A percentile compares a stretch with the other conserved stretches of the same genome.
Evolutionary conservation across 2,888 invertebrate species (phyloP).

Genomic region (Eristalinus aeneus): DNA sequence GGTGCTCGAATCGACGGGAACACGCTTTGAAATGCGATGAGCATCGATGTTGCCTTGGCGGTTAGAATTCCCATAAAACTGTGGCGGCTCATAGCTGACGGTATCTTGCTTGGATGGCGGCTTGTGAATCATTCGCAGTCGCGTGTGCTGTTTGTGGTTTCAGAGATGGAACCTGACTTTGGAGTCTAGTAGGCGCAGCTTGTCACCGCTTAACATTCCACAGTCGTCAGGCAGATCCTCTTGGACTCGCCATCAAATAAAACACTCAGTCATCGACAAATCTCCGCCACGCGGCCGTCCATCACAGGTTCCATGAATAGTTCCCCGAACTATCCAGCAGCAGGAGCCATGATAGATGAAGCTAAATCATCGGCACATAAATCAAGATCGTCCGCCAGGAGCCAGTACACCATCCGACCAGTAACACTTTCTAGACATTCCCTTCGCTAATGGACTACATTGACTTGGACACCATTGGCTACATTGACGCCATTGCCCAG

Average conservation of each 20-base stretch:
- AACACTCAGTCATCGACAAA: background rate
- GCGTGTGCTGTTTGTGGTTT: too few species aligned
- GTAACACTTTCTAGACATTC: slow-evolving; percentile 22
- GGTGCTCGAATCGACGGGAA: background rate
- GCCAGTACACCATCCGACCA: background rate
- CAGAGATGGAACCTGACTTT: too few species aligned
- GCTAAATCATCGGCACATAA: background rate
- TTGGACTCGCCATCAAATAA: background rate
- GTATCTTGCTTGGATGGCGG: slow-evolving; percentile 19
- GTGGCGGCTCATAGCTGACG: background rate
- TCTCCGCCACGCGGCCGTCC: background rate
- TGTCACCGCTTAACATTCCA: too few species aligned
- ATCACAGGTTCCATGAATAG: background rate
- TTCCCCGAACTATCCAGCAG: background rate
- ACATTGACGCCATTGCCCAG: slow-evolving; percentile 16
- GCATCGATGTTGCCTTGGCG: slow-evolving; percentile 23
- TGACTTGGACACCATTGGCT: slow-evolving; percentile 3
- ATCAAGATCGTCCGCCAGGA: background rate
- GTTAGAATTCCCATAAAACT: slow-evolving; percentile 11
- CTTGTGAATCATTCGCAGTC: slow-evolving; percentile 26
- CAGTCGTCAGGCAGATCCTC: background rate
- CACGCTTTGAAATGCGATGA: slow-evolving; percentile 40
- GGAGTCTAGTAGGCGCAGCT: too few species aligned
- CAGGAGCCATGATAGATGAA: background rate
- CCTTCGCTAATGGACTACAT: slow-evolving; percentile 57